Conservation (phyloP, 2,888 invertebrate species). For the Copidosoma aretas region DNA sequence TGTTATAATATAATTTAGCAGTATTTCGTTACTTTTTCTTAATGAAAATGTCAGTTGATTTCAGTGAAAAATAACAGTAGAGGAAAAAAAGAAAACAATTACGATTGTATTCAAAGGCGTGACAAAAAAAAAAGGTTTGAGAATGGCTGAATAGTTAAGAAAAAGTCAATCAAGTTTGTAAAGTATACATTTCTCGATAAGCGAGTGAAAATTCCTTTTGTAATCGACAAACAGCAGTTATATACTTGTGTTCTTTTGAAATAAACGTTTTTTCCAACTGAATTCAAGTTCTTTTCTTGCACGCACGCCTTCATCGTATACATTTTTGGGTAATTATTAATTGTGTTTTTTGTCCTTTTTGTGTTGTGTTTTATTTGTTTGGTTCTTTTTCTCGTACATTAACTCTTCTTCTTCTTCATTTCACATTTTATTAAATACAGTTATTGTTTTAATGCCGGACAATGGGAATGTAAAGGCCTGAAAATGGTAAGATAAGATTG, state of each 20-base stretch:
- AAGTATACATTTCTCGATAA: slow-evolving; percentile 9
- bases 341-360: slow-evolving; percentile 9
- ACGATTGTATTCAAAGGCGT: slow-evolving; percentile 33
- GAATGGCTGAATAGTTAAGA: slow-evolving; percentile 45
- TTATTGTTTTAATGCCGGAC: slow-evolving; percentile 3
- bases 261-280: slow-evolving; percentile 41
- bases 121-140: slow-evolving; percentile 41
- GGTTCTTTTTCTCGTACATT: slow-evolving; percentile 20
- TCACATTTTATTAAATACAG: slow-evolving; percentile 7
- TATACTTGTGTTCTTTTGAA: slow-evolving; percentile 40
- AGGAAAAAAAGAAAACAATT: slow-evolving; percentile 16
- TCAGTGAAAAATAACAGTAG: slow-evolving; percentile 21
- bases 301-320: slow-evolving; percentile 31
- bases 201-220: slow-evolving; percentile 23
- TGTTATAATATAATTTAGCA: slow-evolving; percentile 21
- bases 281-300: slow-evolving; percentile 31
- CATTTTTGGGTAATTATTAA: slow-evolving; percentile 30
- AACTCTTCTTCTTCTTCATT: slow-evolving; percentile 22
- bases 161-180: slow-evolving; percentile 28
- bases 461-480: slow-evolving; percentile 6
- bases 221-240: slow-evolving; percentile 29
- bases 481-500: slow-evolving; percentile 13
- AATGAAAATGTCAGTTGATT: slow-evolving; percentile 9
- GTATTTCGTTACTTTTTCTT: slow-evolving; percentile 30
- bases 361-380: slow-evolving; percentile 14